These are phyloP conservation scores for Zingel zingel DNA, from an alignment of 2,113 vertebrate species.

Conservation along the genomic window DNA sequence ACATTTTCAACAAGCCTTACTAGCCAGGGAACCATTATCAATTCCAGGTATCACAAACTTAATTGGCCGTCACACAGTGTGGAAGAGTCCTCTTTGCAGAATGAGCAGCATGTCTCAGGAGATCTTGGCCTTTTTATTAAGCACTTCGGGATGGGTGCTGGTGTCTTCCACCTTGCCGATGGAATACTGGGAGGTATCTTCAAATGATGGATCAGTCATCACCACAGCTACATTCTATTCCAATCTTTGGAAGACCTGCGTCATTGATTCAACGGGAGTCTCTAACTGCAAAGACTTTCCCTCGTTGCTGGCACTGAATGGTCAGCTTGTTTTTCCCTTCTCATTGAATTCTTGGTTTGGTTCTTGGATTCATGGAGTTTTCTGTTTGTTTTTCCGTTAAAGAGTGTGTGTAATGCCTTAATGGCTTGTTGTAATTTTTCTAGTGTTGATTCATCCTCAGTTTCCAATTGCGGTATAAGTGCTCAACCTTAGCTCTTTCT, in stretches of 20 bases:
- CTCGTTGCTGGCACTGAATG: constrained; percentile 95
- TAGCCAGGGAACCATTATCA: constrained; percentile 19
- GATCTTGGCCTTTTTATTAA: constrained; percentile 89
- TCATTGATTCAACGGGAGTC: constrained; percentile 95
- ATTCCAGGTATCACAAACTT: constrained; percentile 11
- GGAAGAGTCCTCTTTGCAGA: constrained; percentile 26
- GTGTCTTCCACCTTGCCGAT: constrained; percentile 92
- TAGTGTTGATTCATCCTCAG: background rate
- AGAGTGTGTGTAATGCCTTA: background rate
- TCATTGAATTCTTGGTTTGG: background rate
- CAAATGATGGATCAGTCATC: constrained; percentile 93
- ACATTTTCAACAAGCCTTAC: constrained; percentile 29
- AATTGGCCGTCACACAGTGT: background rate
- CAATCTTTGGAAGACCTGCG: constrained; percentile 96
- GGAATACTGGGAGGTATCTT: constrained; percentile 96
- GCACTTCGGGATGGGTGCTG: constrained; percentile 91
- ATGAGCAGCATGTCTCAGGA: constrained; percentile 88
- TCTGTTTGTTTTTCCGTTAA: background rate
- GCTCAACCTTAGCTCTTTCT: background rate
- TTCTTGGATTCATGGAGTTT: background rate
- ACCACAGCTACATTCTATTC: constrained; percentile 96
- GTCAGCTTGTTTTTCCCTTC: constrained; percentile 79
- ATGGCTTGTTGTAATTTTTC: background rate
- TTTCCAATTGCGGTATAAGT: background rate
- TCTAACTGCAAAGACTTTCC: constrained; percentile 97